Base-by-base conservation (phyloP, 1,140 invertebrate genomes). In the Subanguina moxae region DNA sequence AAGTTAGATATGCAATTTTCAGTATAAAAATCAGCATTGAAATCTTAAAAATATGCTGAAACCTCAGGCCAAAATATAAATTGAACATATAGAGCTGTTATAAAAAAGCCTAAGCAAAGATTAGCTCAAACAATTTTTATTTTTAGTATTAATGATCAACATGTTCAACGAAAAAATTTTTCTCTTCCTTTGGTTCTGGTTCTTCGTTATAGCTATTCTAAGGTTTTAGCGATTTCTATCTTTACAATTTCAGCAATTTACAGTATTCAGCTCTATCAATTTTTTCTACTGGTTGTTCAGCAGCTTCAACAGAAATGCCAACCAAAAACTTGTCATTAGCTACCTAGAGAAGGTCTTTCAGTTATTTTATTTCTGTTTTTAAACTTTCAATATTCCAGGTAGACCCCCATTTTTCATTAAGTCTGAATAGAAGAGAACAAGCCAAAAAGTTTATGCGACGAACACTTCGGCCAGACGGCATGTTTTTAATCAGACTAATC, bases 121-220 rank as follows among this genome's bases (percentile, higher is more conserved):
- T n/a, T n/a, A n/a, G n/a, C n/a, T n/a, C n/a, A n/a, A n/a, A n/a
- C n/a, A n/a, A 38, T 38, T 38, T 38, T 38, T 11, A 38, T 38
- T 5, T 38, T 38, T 38, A 38, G 64, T 72, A 17, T 62, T 74
- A 42, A 84, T 84, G 46, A 84, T 84, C 70, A 84, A 84, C 65
- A 79, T 84, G 58, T 84, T 84, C 72, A 84, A 84, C 70, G 84
- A 84, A 69, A 84, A 84, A 65, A 84, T 84, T 62, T 84, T 84
- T 68, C 65, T 82, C 30, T 77, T 80, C 56, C 73, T 82, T 13
- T 82, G 80, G 80, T 82, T 80, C 62, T 82, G 82, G 80, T 80
- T 82, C 46, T 68, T 61, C 30, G 45, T 78, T 23, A 46, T 80
- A 17, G 78, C 78, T 30, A 23, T 76, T n/a, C 25, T 70, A 7